Percentiles rank a stretch among this genome's conserved stretches.
Evolutionary conservation across 2,113 vertebrate species (phyloP).

Genomic region (Aix galericulata): DNA sequence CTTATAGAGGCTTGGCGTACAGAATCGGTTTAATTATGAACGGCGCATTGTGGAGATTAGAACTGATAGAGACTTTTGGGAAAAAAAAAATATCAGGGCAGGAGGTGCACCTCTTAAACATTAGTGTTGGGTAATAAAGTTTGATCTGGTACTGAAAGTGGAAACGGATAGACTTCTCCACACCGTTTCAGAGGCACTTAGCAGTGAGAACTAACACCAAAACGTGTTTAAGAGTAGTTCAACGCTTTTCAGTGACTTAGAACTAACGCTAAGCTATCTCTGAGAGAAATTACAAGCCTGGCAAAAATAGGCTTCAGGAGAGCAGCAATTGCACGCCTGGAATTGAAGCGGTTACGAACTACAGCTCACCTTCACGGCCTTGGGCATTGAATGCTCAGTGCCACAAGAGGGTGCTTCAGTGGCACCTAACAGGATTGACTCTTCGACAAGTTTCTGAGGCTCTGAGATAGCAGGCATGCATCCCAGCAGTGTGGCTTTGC

Average conservation of each 20-base stretch:
- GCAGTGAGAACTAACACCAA: background rate
- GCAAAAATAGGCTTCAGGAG: background rate
- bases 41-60: background rate
- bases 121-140: background rate
- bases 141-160: background rate
- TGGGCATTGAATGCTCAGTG: background rate
- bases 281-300: background rate
- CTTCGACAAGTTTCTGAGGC: background rate
- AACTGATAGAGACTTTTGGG: background rate
- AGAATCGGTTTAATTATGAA: background rate
- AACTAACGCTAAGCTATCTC: background rate
- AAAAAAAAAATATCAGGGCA: background rate
- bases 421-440: background rate
- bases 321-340: background rate
- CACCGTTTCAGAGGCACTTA: background rate
- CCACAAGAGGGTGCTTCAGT: constrained; percentile 58
- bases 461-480: background rate
- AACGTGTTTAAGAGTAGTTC: background rate
- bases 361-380: background rate
- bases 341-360: background rate
- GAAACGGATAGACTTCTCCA: background rate
- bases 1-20: background rate
- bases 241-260: background rate
- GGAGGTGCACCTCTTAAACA: background rate
- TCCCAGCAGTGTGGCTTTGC: background rate